phyloP scores from a whole-genome alignment of 2,797 vertebrate species.

The Myotis daubentonii region DNA sequence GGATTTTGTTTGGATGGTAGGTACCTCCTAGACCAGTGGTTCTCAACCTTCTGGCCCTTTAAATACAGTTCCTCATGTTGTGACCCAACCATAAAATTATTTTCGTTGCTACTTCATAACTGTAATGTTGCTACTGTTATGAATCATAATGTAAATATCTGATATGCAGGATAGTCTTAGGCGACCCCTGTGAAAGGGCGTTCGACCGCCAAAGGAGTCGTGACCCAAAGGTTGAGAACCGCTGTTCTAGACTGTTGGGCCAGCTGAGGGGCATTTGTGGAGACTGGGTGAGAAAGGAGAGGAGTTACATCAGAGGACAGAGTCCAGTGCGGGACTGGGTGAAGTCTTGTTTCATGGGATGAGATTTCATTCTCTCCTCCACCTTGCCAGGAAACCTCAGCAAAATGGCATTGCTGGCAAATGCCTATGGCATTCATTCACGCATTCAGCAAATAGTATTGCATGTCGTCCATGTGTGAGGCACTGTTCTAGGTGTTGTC shows the following conservation, averaged over 20 bases:
- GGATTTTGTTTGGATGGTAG: background rate
- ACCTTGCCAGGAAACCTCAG: background rate
- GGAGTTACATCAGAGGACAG: background rate
- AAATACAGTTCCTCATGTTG: too few relatives aligned
- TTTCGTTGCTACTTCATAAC: too few relatives aligned
- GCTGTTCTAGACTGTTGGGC: background rate
- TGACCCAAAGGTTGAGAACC: too few relatives aligned
- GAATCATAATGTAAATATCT: too few relatives aligned
- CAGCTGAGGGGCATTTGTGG: background rate
- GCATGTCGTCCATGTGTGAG: background rate
- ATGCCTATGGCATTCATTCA: background rate
- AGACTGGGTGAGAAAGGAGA: background rate
- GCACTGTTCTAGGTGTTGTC: background rate
- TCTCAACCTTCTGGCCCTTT: too few relatives aligned
- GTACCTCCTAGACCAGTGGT: background rate
- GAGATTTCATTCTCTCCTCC: background rate
- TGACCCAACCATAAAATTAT: too few relatives aligned
- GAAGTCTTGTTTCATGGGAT: background rate
- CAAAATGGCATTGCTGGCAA: background rate
- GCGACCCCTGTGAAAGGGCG: too few relatives aligned
- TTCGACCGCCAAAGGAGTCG: too few relatives aligned
- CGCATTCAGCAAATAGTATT: background rate
- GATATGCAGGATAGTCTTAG: too few relatives aligned
- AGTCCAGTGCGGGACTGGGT: background rate
- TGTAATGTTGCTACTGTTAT: too few relatives aligned